These are phyloP conservation scores for Thalassophryne amazonica DNA, from an alignment of 2,797 vertebrate genomes.

Conservation along the genomic window DNA sequence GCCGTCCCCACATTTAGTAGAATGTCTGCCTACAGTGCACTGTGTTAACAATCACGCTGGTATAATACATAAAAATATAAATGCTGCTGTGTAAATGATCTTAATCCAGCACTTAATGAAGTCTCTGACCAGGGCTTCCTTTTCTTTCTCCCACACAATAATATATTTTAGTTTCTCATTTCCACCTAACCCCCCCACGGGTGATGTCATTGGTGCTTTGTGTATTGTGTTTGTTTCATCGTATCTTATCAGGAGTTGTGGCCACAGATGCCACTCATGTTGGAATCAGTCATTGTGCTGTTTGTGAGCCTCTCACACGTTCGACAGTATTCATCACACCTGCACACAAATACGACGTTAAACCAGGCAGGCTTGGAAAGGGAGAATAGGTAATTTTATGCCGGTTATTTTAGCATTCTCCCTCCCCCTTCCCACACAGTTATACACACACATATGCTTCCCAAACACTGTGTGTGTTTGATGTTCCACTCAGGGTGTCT, in stretches of 20 bases:
- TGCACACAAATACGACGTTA: not conserved
- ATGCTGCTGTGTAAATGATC: too few species aligned
- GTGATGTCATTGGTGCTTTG: too few species aligned
- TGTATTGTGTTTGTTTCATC: not conserved
- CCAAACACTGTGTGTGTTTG: conserved; percentile 36
- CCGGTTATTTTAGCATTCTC: conserved; percentile 18
- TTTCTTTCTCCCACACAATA: too few species aligned
- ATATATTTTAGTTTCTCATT: too few species aligned
- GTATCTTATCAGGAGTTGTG: not conserved
- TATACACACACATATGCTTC: not conserved
- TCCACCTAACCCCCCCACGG: too few species aligned
- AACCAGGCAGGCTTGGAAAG: not conserved
- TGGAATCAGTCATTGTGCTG: not conserved
- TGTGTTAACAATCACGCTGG: too few species aligned
- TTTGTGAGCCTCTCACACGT: not conserved
- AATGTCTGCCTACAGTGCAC: too few species aligned
- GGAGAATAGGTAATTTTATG: conserved; percentile 2
- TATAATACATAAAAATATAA: too few species aligned
- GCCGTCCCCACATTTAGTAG: too few species aligned
- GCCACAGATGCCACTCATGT: conserved; percentile 15
- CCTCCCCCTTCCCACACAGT: not conserved
- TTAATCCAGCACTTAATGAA: too few species aligned
- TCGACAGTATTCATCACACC: not conserved
- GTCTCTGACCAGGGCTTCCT: too few species aligned
- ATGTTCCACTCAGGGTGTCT: conserved; percentile 55